Conservation (phyloP, 92 coral and sea anemone species). For the Nematostella vectensis region DNA sequence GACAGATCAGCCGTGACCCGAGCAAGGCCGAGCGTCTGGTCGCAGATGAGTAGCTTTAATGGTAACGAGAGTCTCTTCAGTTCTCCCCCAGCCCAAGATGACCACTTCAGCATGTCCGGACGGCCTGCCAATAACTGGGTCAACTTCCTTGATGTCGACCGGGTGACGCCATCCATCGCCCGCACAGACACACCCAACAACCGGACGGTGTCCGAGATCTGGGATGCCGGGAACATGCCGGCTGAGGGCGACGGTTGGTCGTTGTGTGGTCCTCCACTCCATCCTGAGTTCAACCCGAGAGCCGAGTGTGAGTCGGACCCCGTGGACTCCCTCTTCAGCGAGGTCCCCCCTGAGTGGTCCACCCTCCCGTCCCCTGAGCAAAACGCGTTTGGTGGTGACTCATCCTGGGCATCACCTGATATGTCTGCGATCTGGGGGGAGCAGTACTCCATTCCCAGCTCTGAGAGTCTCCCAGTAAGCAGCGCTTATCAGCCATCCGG, state of each 20-base stretch:
- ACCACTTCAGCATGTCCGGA: constrained; percentile 45
- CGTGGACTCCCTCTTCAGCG: constrained; percentile 69
- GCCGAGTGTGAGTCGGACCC: constrained; percentile 49
- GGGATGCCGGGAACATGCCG: constrained; percentile 81
- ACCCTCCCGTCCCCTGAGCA: constrained; percentile 9
- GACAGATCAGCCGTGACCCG: constrained; percentile 26
- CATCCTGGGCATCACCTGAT: constrained; percentile 34
- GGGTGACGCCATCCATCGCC: constrained; percentile 34
- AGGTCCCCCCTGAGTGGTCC: constrained; percentile 38
- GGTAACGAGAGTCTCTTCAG: constrained; percentile 69
- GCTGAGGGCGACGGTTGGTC: constrained; percentile 91
- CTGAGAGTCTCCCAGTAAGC: constrained; percentile 21
- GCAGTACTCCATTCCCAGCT: constrained; percentile 27
- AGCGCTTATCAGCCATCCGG: constrained; percentile 19
- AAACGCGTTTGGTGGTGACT: constrained; percentile 26
- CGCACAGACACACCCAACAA: constrained; percentile 34
- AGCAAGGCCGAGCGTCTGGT: constrained; percentile 20
- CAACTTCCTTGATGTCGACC: constrained; percentile 80
- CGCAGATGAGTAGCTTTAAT: constrained; percentile 17
- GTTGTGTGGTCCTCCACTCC: constrained; percentile 25
- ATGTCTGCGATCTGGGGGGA: constrained; percentile 55
- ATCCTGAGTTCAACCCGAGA: constrained; percentile 6
- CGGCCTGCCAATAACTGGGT: constrained; percentile 91
- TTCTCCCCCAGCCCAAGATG: constrained; percentile 27
- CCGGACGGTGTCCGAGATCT: constrained; percentile 93